Evolutionary conservation across 2,888 invertebrate species (phyloP), one percentile per base, ranked within the genome.

Genomic region (Branchellion lobata): DNA sequence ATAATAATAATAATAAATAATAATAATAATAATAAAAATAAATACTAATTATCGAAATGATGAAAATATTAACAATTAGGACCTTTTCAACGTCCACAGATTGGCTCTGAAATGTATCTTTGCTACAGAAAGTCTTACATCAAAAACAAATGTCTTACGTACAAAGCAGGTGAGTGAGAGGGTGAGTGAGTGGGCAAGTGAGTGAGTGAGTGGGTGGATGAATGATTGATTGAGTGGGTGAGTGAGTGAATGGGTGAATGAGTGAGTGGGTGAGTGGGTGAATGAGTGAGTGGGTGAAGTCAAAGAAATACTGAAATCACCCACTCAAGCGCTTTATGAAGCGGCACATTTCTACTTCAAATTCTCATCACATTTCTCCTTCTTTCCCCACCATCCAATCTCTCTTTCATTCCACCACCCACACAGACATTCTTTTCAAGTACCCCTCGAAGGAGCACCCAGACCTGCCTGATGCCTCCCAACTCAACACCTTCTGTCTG

Each of bases 51-150:
- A n/a, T n/a, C n/a, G n/a, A n/a, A n/a, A n/a, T n/a, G n/a, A n/a
- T n/a, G n/a, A n/a, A n/a, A n/a, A n/a, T 51, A 18, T 51, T 51
- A 18, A 18, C 14, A 51, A 51, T 21, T 18, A 18, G n/a, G n/a
- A n/a, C n/a, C 47, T 14, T 47, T 47, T 14, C 47, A 14, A 8
- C 47, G 11, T 18, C 8, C 18, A 31, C 68, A 79, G 79, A 31
- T 79, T 29, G 79, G 79, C 31, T 79, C 79, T 0, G 75, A 79
- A 34, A 36, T 79, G 8, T 79, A 61, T 75, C 69, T 79, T n/a
- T 79, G 79, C 27, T 79, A 79, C 75, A 75, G 68, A 47, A 79
- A 79, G 51, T 79, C 79, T 65, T 75, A 47, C 36, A 27, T 79
- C 21, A 79, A 79, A 47, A 79, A 75, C 51, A 79, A 79, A 29